Evolutionary conservation across 2,888 invertebrate species (phyloP).

Genomic region (Allacma fusca): DNA sequence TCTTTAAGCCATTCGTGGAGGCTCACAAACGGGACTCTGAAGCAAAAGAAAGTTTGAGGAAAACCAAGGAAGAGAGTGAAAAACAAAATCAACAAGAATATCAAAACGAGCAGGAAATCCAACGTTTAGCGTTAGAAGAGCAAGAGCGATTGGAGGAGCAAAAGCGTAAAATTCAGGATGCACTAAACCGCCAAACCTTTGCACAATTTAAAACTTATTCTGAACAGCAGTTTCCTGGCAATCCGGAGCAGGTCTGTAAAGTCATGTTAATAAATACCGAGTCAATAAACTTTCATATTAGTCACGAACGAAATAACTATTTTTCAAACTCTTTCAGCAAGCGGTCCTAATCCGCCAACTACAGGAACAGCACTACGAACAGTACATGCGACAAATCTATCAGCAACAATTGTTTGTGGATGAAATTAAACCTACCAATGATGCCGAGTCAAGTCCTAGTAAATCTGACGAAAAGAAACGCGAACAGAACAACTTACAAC

Average conservation of each 20-base stretch:
- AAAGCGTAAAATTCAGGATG: slow-evolving; percentile 79
- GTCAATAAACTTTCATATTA: no score
- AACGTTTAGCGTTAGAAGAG: slow-evolving; percentile 71
- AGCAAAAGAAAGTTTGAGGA: slow-evolving; percentile 73
- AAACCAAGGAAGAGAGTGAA: slow-evolving; percentile 64
- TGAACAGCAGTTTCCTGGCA: slow-evolving; percentile 82
- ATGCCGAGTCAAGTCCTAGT: neutral
- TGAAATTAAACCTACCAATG: slow-evolving; percentile 40
- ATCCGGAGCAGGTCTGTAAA: slow-evolving; percentile 68
- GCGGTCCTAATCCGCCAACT: slow-evolving; percentile 66
- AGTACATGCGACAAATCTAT: slow-evolving; percentile 95
- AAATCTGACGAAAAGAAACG: slow-evolving; percentile 57
- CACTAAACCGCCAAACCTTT: slow-evolving; percentile 93
- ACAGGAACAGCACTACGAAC: slow-evolving; percentile 98
- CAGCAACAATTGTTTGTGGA: slow-evolving; percentile 66
- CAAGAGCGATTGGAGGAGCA: slow-evolving; percentile 70
- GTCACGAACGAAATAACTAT: no score
- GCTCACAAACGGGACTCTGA: slow-evolving; percentile 89
- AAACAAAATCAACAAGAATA: slow-evolving; percentile 68
- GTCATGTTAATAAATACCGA: no score
- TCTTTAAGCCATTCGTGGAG: slow-evolving; percentile 89
- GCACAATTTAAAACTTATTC: slow-evolving; percentile 90
- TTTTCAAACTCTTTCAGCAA: neutral
- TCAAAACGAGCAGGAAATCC: slow-evolving; percentile 72
- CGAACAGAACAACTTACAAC: neutral